phyloP scores from a whole-genome alignment of 2,113 vertebrate genomes.

The Halcyon malimbica region DNA sequence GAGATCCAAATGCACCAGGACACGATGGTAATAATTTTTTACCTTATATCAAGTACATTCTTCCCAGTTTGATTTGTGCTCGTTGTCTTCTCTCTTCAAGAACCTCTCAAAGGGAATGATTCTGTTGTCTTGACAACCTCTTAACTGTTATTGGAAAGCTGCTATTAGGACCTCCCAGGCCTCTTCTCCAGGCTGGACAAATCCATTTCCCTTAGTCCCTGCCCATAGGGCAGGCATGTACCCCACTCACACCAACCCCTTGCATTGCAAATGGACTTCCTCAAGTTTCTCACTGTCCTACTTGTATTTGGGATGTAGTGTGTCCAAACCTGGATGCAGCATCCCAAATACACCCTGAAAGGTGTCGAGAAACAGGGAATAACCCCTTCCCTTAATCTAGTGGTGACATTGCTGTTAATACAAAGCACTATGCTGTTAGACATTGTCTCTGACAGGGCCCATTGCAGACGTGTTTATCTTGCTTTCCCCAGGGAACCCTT shows the following conservation, averaged over 20 bases:
- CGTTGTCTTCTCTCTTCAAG: not conserved
- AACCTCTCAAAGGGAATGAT: not conserved
- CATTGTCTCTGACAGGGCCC: not conserved
- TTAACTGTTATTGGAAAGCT: not conserved
- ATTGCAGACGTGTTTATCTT: not conserved
- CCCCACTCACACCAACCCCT: not conserved
- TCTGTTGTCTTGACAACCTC: not conserved
- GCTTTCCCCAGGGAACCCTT: not conserved
- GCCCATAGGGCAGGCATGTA: accelerated
- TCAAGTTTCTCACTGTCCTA: not conserved
- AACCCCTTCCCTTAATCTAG: not conserved
- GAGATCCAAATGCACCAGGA: not conserved
- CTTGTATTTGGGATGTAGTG: not conserved
- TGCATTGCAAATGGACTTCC: not conserved
- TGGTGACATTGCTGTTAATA: not conserved
- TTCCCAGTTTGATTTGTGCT: not conserved
- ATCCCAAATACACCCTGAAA: not conserved
- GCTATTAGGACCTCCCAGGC: not conserved
- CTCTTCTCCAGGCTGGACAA: not conserved
- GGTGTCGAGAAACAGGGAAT: not conserved
- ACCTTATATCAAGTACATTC: not conserved
- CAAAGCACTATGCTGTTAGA: not conserved
- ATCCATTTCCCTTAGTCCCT: not conserved
- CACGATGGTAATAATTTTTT: not conserved
- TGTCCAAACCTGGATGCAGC: not conserved